Percentiles rank a stretch among this genome's conserved stretches.
Evolutionary conservation across 2,888 invertebrate genomes (phyloP).

Genomic region (Cheilosia vulpina): DNA sequence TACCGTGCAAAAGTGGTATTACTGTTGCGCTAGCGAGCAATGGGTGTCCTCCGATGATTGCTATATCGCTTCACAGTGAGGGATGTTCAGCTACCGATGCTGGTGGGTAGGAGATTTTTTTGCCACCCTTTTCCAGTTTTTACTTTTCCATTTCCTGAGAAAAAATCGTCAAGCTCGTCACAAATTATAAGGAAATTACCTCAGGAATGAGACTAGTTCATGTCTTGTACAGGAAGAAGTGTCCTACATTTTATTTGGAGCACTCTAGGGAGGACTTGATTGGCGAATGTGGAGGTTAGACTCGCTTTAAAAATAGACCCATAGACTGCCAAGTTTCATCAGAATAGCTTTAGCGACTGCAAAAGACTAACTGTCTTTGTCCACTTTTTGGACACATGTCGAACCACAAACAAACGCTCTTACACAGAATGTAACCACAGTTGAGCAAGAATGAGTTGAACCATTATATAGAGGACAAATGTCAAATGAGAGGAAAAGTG

Average conservation of each 20-base stretch:
- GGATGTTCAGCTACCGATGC: background rate
- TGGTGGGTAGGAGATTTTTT: background rate
- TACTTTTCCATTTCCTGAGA: conserved; percentile 33
- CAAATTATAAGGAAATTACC: conserved; percentile 17
- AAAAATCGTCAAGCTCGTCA: conserved; percentile 18
- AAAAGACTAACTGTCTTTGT: no score
- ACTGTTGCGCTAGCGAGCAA: background rate
- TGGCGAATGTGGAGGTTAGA: background rate
- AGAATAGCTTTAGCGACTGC: no score
- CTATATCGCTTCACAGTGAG: background rate
- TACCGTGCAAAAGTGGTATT: background rate
- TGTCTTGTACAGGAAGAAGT: background rate
- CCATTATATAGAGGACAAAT: background rate
- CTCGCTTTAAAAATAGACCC: background rate
- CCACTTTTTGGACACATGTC: background rate
- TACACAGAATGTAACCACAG: no score
- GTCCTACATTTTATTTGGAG: background rate
- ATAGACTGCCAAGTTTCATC: no score
- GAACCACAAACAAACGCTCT: background rate
- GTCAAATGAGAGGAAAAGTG: conserved; percentile 6
- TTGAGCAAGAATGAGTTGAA: conserved; percentile 3
- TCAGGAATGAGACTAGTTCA: background rate
- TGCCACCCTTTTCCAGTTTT: background rate
- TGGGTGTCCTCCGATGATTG: background rate
- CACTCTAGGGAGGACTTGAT: background rate